These are phyloP conservation scores for Drosophila oshimai DNA, from an alignment of 1,140 invertebrate genomes.

Conservation along the genomic window DNA sequence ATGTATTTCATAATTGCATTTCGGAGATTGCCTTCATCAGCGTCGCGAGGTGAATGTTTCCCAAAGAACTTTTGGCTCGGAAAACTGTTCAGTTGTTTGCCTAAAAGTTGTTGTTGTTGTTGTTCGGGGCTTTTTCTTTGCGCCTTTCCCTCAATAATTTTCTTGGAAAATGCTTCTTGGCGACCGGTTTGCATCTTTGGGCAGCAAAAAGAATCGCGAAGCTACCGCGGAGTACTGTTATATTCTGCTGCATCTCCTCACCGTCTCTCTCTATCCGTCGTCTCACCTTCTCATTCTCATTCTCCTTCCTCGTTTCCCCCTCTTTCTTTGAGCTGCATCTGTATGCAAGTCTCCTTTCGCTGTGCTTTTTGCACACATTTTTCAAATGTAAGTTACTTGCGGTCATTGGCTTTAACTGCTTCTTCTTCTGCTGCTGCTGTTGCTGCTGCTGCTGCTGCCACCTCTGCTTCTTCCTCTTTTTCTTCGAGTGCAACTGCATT, in stretches of 20 bases:
- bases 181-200: slow-evolving; percentile 77
- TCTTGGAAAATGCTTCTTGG: slow-evolving; percentile 79
- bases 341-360: slow-evolving; percentile 70
- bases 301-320: neutral
- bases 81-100: slow-evolving; percentile 18
- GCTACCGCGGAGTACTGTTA: slow-evolving; percentile 75
- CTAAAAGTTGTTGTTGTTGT: slow-evolving; percentile 1
- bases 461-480: slow-evolving; percentile 4
- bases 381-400: slow-evolving; percentile 83
- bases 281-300: neutral
- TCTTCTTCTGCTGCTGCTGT: slow-evolving; percentile 13
- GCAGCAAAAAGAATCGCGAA: slow-evolving; percentile 67
- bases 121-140: slow-evolving; percentile 23
- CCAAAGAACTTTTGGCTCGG: slow-evolving; percentile 58
- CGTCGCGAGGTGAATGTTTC: slow-evolving; percentile 56
- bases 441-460: neutral
- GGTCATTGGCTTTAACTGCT: slow-evolving; percentile 82
- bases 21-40: slow-evolving; percentile 36
- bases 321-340: slow-evolving; percentile 34
- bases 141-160: slow-evolving; percentile 79
- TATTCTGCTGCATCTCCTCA: slow-evolving; percentile 69
- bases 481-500: slow-evolving; percentile 34
- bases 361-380: slow-evolving; percentile 82
- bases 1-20: slow-evolving; percentile 54
- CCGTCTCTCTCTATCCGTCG: slow-evolving; percentile 22